A percentile compares a stretch with the other conserved stretches of the same genome.
phyloP scores from a whole-genome alignment of 2,888 invertebrate species.

The Agonopterix arenella region DNA sequence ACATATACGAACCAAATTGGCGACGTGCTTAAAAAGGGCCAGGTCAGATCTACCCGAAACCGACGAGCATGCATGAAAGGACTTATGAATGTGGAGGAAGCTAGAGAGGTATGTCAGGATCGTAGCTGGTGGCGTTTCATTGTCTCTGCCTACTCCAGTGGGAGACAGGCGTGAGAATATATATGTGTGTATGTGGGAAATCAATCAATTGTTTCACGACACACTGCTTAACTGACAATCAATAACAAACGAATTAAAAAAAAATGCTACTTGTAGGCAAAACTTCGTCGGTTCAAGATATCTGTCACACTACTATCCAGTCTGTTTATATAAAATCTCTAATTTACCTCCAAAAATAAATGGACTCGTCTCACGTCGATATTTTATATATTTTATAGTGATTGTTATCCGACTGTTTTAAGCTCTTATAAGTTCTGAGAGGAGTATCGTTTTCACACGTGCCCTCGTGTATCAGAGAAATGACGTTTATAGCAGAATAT shows the following conservation, averaged over 20 bases:
- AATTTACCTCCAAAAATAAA: slow-evolving; percentile 45
- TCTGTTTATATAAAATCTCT: slow-evolving; percentile 24
- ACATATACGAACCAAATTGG: too few species aligned
- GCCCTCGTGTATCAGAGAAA: not conserved
- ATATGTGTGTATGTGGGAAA: too few species aligned
- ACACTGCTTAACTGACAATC: not conserved
- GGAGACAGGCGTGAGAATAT: too few species aligned
- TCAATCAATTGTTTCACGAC: not conserved
- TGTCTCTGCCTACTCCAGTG: too few species aligned
- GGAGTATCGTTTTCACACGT: slow-evolving; percentile 1
- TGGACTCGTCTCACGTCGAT: slow-evolving; percentile 35
- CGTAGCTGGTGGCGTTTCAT: too few species aligned
- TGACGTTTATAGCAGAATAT: not conserved
- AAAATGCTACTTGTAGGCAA: not conserved
- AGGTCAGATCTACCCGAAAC: too few species aligned
- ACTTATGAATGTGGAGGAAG: too few species aligned
- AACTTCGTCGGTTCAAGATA: not conserved
- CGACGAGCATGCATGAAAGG: too few species aligned
- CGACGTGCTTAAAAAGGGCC: too few species aligned
- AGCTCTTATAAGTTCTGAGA: not conserved
- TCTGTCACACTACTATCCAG: slow-evolving; percentile 6
- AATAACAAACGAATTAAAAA: too few species aligned
- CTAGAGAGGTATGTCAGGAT: too few species aligned
- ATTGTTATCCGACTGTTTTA: slow-evolving; percentile 19
- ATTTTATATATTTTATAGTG: slow-evolving; percentile 57